These are phyloP conservation scores for Sceloporus undulatus DNA, from an alignment of 2,113 vertebrate genomes.

Conservation along the genomic window DNA sequence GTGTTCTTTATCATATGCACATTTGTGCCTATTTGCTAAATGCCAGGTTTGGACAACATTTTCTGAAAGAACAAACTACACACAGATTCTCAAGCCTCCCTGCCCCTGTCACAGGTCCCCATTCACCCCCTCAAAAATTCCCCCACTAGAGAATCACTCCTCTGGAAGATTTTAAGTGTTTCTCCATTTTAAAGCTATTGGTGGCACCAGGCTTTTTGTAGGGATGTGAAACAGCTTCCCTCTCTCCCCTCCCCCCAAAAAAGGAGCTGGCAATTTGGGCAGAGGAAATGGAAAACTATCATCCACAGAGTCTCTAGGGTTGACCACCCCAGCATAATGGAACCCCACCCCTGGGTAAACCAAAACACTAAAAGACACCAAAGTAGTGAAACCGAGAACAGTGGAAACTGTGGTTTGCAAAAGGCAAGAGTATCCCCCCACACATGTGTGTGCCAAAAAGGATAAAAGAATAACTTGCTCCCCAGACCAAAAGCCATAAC, in stretches of 20 bases:
- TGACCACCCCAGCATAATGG: neutral
- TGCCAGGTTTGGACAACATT: neutral
- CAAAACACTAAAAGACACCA: neutral
- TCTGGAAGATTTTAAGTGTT: no score
- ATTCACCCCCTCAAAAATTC: no score
- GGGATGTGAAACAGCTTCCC: no score
- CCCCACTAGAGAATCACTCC: no score
- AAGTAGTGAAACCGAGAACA: neutral
- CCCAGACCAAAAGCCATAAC: neutral
- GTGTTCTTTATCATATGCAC: neutral
- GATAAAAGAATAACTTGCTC: neutral
- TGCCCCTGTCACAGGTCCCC: no score
- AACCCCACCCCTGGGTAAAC: neutral
- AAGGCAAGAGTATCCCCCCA: neutral
- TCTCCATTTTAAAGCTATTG: no score
- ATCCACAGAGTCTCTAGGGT: no score
- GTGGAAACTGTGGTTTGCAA: neutral
- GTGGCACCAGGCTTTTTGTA: no score
- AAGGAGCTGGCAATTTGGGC: no score
- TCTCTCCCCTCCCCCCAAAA: no score
- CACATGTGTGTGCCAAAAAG: neutral
- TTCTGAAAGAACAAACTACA: neutral
- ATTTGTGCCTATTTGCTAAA: neutral
- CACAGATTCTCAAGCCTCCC: no score
- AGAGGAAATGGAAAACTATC: no score